Percentiles rank a stretch among this genome's conserved stretches.
These are phyloP conservation scores for Cephus rjabovi DNA, from an alignment of 2,888 invertebrate genomes.

Conservation along the genomic window DNA sequence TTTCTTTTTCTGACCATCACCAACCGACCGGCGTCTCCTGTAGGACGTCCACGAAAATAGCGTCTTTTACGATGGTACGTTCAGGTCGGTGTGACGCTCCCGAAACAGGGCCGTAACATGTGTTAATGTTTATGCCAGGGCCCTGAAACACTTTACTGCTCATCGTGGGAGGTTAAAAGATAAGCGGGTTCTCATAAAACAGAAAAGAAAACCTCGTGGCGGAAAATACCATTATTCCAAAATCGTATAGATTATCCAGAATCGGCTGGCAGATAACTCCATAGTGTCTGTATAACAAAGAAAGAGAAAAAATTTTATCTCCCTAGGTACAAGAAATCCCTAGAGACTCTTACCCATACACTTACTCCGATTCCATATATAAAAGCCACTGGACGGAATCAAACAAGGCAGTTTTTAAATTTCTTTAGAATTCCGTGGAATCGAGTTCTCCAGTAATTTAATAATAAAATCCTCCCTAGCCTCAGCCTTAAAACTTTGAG, in stretches of 20 bases:
- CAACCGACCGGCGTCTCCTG: not conserved
- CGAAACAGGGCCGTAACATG: conserved; percentile 3
- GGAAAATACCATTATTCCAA: not conserved
- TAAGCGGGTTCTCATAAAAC: conserved; percentile 1
- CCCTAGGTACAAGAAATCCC: not conserved
- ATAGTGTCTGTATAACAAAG: not conserved
- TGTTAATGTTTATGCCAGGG: conserved; percentile 10
- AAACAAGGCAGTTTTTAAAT: not conserved
- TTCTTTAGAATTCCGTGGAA: not conserved
- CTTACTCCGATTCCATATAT: not conserved
- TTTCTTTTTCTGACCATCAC: not conserved
- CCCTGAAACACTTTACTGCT: conserved; percentile 5
- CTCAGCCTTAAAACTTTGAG: not conserved
- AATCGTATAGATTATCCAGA: not conserved
- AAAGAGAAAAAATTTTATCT: not conserved
- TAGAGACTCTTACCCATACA: not conserved
- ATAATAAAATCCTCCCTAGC: not conserved
- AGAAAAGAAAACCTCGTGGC: not conserved
- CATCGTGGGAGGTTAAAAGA: conserved; percentile 8
- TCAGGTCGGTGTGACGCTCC: not conserved
- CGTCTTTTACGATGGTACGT: not conserved
- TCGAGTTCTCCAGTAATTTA: not conserved
- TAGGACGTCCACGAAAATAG: not conserved
- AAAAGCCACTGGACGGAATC: not conserved
- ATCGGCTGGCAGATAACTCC: not conserved